phyloP scores from a whole-genome alignment of 2,797 vertebrate genomes.

The Sciaenops ocellatus region DNA sequence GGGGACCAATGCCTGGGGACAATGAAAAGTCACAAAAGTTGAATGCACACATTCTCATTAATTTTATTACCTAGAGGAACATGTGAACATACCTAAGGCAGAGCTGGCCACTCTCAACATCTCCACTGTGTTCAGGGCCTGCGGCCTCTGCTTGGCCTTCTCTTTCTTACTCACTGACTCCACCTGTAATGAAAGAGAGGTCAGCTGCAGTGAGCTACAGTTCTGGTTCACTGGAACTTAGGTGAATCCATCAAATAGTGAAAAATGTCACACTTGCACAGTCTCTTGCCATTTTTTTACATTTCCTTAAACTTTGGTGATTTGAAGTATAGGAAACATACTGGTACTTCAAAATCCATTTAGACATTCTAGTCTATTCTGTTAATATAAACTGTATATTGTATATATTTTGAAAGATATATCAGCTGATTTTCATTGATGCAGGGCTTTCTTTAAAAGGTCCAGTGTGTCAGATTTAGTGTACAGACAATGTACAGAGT shows the following conservation, averaged over 20 bases:
- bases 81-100: constrained; percentile 87
- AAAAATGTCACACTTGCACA: background rate
- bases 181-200: constrained; percentile 84
- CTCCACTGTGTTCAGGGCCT: constrained; percentile 97
- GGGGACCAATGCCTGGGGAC: constrained; percentile 93
- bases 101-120: constrained; percentile 98
- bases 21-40: no score
- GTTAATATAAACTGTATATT: no score
- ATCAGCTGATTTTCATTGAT: no score
- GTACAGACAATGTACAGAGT: no score
- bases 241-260: background rate
- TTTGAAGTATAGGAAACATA: no score
- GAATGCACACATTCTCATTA: no score
- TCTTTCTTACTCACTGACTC: constrained; percentile 96
- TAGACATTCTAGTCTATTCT: no score
- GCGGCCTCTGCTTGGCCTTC: constrained; percentile 95
- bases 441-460: no score
- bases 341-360: no score
- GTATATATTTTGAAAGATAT: no score
- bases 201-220: background rate
- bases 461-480: no score
- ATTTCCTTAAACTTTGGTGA: background rate
- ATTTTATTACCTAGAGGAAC: background rate
- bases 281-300: background rate
- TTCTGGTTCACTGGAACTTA: background rate